Conservation (phyloP, 2,113 vertebrate genomes). For the Chascanopsetta lugubris region DNA sequence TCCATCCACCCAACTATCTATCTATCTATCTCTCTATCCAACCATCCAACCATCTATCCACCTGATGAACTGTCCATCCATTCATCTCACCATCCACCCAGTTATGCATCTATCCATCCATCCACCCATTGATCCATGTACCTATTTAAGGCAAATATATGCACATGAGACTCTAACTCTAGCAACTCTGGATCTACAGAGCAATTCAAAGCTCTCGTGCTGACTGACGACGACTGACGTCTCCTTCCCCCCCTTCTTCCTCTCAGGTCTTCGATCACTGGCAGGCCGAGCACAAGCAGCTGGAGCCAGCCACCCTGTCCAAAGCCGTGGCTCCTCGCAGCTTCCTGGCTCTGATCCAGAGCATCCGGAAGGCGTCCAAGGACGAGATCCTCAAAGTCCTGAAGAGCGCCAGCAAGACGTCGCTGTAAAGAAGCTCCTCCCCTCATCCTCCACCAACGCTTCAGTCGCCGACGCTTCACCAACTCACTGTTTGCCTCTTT, state of each 20-base stretch:
- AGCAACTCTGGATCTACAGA: no score
- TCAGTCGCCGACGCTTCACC: no score
- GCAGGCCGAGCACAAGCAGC: conserved; percentile 80
- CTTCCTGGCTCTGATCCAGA: conserved; percentile 91
- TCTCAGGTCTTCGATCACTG: conserved; percentile 87
- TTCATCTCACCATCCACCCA: no score
- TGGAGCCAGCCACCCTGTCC: conserved; percentile 89
- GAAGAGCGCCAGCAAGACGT: conserved; percentile 84
- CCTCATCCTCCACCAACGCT: conserved; percentile 13
- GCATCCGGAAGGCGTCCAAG: conserved; percentile 86
- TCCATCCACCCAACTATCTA: no score
- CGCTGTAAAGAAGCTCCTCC: conserved; percentile 84
- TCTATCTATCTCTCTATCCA: no score
- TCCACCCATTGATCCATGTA: no score
- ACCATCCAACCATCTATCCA: no score
- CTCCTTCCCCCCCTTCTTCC: conserved; percentile 25
- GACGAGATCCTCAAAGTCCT: conserved; percentile 90
- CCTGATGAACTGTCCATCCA: no score
- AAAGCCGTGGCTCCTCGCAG: conserved; percentile 84
- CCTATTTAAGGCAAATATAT: no score
- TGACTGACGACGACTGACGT: conserved; percentile 31
- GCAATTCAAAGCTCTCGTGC: no score
- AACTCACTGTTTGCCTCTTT: not conserved
- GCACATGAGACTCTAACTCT: no score
- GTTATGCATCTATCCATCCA: no score